Evolutionary conservation across 2,113 vertebrate species (phyloP).

Genomic region (Elachura formosa): DNA sequence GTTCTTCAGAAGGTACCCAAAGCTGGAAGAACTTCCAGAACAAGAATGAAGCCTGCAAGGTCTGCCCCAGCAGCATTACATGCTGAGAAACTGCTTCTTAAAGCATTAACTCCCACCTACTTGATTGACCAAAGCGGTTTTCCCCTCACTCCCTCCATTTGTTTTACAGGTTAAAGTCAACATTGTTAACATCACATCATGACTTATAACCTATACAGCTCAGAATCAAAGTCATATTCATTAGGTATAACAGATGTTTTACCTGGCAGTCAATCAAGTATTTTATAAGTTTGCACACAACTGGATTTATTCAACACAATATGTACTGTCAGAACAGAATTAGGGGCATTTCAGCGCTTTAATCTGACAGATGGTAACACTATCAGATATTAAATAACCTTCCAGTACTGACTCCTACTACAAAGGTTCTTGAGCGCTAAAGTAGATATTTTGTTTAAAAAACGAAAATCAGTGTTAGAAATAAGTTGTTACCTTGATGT

Average conservation of each 20-base stretch:
- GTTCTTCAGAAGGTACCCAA: not conserved
- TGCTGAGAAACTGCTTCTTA: not conserved
- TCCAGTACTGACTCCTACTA: not conserved
- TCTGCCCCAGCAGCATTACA: not conserved
- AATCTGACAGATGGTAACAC: not conserved
- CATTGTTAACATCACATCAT: not conserved
- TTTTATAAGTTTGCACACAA: not conserved
- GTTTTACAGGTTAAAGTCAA: not conserved
- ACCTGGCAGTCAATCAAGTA: not conserved
- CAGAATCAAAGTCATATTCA: not conserved
- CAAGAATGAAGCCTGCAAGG: not conserved
- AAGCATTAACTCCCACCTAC: not conserved
- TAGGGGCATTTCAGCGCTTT: not conserved
- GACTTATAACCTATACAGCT: not conserved
- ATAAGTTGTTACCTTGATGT: constrained; percentile 86
- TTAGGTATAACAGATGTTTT: not conserved
- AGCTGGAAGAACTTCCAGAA: not conserved
- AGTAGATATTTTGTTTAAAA: not conserved
- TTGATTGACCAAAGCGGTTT: not conserved
- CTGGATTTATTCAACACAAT: not conserved
- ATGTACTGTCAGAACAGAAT: not conserved
- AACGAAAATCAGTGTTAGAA: not conserved
- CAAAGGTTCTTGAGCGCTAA: not conserved
- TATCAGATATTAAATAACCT: not conserved
- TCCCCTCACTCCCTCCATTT: accelerated